Conservation (phyloP, 2,113 vertebrate species). For the Athene noctua region DNA sequence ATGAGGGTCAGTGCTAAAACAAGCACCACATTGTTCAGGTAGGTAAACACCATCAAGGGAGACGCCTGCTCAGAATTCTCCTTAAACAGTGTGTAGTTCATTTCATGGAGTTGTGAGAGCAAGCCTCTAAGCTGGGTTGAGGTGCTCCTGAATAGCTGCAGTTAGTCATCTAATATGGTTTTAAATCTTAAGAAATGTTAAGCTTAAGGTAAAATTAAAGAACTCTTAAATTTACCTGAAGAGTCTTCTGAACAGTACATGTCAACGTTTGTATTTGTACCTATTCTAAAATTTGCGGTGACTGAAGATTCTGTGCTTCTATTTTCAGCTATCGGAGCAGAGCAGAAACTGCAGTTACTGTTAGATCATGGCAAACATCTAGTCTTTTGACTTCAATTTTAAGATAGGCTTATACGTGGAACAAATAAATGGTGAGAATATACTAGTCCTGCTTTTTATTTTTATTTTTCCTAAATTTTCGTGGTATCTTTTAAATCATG, state of each 20-base stretch:
- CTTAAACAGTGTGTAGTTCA: slow-evolving; percentile 29
- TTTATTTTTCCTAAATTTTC: background rate
- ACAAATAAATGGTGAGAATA: background rate
- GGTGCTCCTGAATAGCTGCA: background rate
- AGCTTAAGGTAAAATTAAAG: background rate
- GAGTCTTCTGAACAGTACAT: background rate
- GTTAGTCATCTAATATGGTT: background rate
- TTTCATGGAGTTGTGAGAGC: background rate
- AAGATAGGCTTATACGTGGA: background rate
- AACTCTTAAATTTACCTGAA: background rate
- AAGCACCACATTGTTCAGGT: slow-evolving; percentile 38
- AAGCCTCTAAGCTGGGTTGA: background rate
- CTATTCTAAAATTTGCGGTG: background rate
- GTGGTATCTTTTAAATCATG: background rate
- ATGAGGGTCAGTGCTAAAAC: background rate
- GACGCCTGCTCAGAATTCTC: slow-evolving; percentile 5
- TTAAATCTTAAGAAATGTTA: background rate
- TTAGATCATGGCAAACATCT: background rate
- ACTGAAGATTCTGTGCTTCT: background rate
- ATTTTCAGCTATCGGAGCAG: background rate
- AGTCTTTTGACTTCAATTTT: background rate
- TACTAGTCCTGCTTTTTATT: background rate
- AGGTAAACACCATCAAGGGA: background rate
- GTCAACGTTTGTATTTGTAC: background rate
- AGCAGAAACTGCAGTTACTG: background rate